Conservation (phyloP, 2,113 vertebrate species). For the Alaudala cheleensis region DNA sequence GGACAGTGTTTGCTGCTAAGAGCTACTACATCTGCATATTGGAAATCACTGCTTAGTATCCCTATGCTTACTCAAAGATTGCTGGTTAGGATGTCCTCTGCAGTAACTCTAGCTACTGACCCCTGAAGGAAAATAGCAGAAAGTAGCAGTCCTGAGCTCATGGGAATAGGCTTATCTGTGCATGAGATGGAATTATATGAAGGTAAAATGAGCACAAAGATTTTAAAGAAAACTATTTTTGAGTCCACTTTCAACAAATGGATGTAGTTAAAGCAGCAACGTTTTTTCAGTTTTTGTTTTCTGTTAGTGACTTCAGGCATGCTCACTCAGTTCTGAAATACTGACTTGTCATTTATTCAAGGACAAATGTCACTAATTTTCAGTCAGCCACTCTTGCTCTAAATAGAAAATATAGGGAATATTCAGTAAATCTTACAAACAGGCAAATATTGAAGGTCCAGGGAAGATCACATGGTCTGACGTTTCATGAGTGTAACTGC, state of each 20-base stretch:
- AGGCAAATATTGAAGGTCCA: neutral
- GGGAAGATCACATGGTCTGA: neutral
- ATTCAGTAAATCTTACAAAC: neutral
- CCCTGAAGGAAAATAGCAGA: neutral
- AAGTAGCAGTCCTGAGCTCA: neutral
- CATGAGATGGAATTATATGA: neutral
- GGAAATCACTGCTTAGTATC: neutral
- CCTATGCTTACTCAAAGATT: neutral
- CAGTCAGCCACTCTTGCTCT: neutral
- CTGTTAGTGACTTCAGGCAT: neutral
- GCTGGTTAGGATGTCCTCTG: neutral
- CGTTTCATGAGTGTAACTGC: slow-evolving; percentile 36
- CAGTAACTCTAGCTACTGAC: neutral
- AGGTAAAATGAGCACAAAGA: neutral
- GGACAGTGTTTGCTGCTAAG: neutral
- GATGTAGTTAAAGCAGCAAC: neutral
- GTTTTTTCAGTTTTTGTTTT: neutral
- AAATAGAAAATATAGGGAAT: neutral
- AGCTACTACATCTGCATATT: neutral
- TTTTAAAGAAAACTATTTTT: neutral
- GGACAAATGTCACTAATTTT: neutral
- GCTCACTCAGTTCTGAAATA: neutral
- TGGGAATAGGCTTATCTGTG: neutral
- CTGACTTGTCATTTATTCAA: neutral
- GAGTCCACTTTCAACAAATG: neutral